Evolutionary conservation across 2,797 vertebrate species (phyloP).

Genomic region (Chiroxiphia lanceolata): DNA sequence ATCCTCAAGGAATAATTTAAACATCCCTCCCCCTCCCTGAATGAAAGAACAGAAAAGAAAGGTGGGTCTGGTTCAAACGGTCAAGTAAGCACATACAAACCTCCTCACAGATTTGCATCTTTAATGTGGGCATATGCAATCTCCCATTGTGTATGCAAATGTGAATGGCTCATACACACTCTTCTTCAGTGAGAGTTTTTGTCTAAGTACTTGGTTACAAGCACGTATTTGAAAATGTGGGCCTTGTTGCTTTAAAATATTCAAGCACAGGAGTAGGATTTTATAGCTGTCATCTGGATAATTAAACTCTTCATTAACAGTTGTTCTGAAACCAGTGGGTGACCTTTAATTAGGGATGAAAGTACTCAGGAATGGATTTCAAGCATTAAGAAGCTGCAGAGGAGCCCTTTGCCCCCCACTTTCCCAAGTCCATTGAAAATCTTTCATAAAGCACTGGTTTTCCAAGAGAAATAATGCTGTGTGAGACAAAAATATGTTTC

Average conservation of each 20-base stretch:
- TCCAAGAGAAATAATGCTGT: neutral
- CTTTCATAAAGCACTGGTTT: neutral
- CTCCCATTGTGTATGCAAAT: constrained; percentile 5
- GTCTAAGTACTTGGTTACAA: neutral
- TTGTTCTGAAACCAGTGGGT: constrained; percentile 26
- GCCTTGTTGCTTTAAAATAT: constrained; percentile 23
- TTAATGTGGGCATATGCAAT: neutral
- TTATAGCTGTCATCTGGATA: constrained; percentile 55
- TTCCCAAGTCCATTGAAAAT: neutral
- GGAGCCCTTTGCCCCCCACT: neutral
- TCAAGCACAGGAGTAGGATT: constrained; percentile 17
- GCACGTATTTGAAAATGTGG: constrained; percentile 15
- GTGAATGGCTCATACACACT: neutral
- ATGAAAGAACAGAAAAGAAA: constrained; percentile 7
- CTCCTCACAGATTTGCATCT: constrained; percentile 11
- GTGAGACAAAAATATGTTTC: neutral
- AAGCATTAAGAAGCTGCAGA: constrained; percentile 7
- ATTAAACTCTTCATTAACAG: constrained; percentile 61
- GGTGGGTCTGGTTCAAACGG: constrained; percentile 6
- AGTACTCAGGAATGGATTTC: constrained; percentile 34
- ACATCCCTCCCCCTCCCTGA: neutral
- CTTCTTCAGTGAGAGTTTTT: neutral
- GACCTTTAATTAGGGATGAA: constrained; percentile 61
- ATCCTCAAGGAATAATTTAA: constrained; percentile 43
- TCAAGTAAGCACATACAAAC: neutral